These are phyloP conservation scores for Hofmannophila pseudospretella DNA, from an alignment of 2,888 invertebrate species.

Conservation along the genomic window DNA sequence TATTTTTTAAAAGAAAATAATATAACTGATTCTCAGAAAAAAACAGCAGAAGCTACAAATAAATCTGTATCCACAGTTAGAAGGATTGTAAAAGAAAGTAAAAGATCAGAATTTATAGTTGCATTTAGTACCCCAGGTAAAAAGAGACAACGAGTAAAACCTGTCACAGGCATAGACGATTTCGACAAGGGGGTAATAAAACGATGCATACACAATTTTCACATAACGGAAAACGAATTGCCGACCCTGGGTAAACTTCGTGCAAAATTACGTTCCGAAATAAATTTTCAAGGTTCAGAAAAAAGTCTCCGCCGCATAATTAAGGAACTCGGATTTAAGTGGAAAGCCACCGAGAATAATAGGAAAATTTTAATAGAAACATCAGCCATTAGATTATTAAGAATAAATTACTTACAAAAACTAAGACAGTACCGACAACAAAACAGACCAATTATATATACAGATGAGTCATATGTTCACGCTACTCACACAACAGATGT, in stretches of 20 bases:
- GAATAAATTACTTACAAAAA: constrained; percentile 21
- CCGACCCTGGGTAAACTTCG: no score
- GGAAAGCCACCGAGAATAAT: no score
- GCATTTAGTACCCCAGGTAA: constrained; percentile 13
- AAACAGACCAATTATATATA: constrained; percentile 10
- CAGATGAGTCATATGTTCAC: constrained; percentile 9
- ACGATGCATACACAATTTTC: no score
- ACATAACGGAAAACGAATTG: no score
- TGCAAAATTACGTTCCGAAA: no score
- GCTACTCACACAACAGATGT: constrained; percentile 3
- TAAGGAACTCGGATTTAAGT: no score
- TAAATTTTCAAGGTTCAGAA: no score
- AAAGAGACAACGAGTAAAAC: constrained; percentile 20
- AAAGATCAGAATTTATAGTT: background rate
- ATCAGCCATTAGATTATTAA: constrained; percentile 17
- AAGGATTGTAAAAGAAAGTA: background rate
- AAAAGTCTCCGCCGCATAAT: no score
- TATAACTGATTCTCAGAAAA: no score
- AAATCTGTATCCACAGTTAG: background rate
- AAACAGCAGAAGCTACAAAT: background rate
- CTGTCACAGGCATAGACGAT: constrained; percentile 16
- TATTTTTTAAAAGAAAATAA: no score
- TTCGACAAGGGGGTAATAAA: no score
- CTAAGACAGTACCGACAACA: constrained; percentile 3
- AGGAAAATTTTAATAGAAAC: no score